Base-by-base conservation (phyloP, 2,797 vertebrate species). In the Epinephelus coioides region DNA sequence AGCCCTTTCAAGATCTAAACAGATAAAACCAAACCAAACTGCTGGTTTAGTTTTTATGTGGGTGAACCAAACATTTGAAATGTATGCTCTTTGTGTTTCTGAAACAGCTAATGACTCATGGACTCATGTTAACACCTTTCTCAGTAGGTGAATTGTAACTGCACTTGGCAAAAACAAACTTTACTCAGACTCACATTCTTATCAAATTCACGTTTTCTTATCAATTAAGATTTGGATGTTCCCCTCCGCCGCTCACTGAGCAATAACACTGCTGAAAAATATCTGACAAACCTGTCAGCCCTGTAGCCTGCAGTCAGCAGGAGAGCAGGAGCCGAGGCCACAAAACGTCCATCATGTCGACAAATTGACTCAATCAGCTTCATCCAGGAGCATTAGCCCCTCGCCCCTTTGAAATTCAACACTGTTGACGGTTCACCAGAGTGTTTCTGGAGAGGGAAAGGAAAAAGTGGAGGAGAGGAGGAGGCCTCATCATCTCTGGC, bases 331-430 rank as follows among this genome's bases (percentile, higher is more conserved):
- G 76, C 83, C 49, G 25, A 61, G 67, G 76, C 50, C 79, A 51
- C 83, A 56, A 76, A 62, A 89, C 64, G 81, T 91, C 91, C 84
- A 86, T 92, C 91, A 91, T 69, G 76, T 88, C 46, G 84, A 91
- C 91, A 88, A 90, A 93, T 90, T 79, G 91, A 85, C 86, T 91
- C 88, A 85, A 85, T 92, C 87, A 78, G 67, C 88, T 60, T 73
- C 75, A 27, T 73, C 63, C 73, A 65, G 83, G 50, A 81, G 82
- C 87, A 66, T 84, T 71, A 79, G 81, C 62, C 78, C 72, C 54
- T 19, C 18, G 21, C 21, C 73, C 51, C 91, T 91, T 93, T 92
- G 91, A 94, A 94, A 93, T 56, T 0, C 69, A 76, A 93, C 81
- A 85, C 90, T 84, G 86, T 84, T 94, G 87, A 88, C 30, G 73